Base-by-base conservation (phyloP, 2,113 vertebrate species). In the Tonatia bakeri region DNA sequence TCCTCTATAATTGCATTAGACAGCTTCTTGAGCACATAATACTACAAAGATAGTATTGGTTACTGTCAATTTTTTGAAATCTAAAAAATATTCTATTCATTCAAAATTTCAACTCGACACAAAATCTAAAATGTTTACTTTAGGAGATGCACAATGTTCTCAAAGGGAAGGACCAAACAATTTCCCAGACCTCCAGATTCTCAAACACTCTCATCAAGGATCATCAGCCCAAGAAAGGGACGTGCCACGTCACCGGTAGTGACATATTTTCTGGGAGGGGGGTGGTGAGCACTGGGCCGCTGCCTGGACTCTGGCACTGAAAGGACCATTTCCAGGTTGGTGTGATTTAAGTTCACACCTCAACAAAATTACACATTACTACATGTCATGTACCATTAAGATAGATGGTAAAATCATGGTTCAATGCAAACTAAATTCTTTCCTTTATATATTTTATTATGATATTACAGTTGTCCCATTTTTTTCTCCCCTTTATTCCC, bases 1-100 rank as follows among this genome's bases (percentile, higher is more conserved):
- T 97, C 77, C 73, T 59, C 47, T 36, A 70, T 8, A 31, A 33
- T 70, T 65, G n/a, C 81, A 90, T 96, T 92, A 54, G 90, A 75
- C 70, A 77, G 96, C 45, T 52, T 89, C 31, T 87, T 70, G 43
- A 72, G 64, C 11, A 82, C 9, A 87, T 31, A 92, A 59, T 38
- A 11, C 77, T 70, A 80, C 26, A 80, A 80, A 75, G 13, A 84
- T 45, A 3, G 38, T 3, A 31, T 43, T 54, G 12, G 17, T 85
- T 88, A 67, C 36, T 87, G 61, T 56, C 73, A 81, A 36, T 19
- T 90, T 95, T 96, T 92, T 96, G 2, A 92, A 95, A 81, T 64
- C 61, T 93, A 52, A 72, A 83, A 80, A 80, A 75, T 40, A 45
- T 76, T 77, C 16, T 67, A 76, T 64, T 94, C 77, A 75, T 36